Conservation (phyloP, 1,140 invertebrate genomes). For the Solen grandis region DNA sequence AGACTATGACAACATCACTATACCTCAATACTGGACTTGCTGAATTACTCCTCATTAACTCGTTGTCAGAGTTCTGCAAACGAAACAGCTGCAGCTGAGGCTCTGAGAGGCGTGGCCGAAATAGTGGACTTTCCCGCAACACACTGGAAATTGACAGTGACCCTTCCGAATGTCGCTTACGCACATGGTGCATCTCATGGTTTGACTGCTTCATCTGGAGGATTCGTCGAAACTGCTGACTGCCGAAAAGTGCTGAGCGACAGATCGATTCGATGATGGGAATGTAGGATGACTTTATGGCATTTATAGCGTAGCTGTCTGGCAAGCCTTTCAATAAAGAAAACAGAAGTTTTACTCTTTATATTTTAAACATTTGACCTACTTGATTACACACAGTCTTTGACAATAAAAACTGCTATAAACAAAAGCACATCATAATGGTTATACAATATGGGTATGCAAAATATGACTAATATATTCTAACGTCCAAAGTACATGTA, state of each 20-base stretch:
- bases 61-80: constrained; percentile 8
- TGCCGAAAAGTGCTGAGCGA: constrained; percentile 58
- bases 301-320: constrained; percentile 75
- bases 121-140: constrained; percentile 37
- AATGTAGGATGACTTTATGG: constrained; percentile 72
- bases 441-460: too few species aligned
- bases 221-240: constrained; percentile 38
- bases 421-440: too few species aligned
- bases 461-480: too few species aligned
- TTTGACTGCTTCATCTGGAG: constrained; percentile 41
- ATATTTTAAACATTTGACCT: not conserved
- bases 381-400: not conserved
- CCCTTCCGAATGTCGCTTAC: constrained; percentile 42
- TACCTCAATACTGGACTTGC: constrained; percentile 47
- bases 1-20: not conserved
- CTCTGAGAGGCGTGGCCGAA: constrained; percentile 35
- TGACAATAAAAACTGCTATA: not conserved
- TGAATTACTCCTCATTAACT: constrained; percentile 34
- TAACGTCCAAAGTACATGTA: too few species aligned
- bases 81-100: constrained; percentile 20
- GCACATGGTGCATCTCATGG: constrained; percentile 31
- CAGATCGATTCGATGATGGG: constrained; percentile 73
- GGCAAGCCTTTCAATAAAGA: constrained; percentile 67
- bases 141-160: constrained; percentile 31
- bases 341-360: not conserved